phyloP scores from a whole-genome alignment of 1,140 invertebrate species.

The Macrobrachium rosenbergii region DNA sequence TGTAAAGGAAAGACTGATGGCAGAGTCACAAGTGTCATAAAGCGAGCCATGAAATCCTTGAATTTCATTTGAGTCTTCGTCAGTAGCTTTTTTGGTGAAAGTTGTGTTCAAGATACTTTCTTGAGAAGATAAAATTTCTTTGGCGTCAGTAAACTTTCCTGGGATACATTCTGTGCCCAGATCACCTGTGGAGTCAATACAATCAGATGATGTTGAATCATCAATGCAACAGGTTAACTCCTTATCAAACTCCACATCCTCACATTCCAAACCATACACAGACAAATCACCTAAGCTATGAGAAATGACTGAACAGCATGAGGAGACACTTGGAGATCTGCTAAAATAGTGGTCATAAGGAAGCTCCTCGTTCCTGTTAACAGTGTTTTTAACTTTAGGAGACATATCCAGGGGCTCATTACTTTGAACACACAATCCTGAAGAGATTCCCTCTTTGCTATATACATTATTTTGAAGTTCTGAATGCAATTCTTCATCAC shows the following conservation, averaged over 20 bases:
- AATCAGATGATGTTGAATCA: background rate
- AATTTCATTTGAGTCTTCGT: background rate
- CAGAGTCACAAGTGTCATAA: constrained; percentile 38
- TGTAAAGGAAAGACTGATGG: constrained; percentile 31
- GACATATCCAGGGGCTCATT: background rate
- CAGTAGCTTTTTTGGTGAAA: background rate
- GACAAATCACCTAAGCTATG: constrained; percentile 26
- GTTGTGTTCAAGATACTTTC: background rate
- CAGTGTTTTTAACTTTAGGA: background rate
- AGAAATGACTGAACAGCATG: constrained; percentile 8
- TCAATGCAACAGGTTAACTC: background rate
- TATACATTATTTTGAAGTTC: background rate
- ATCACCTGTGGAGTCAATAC: background rate
- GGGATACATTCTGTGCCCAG: background rate
- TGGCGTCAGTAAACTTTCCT: no score
- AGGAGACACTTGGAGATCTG: background rate
- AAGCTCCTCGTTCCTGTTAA: no score
- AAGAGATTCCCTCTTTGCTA: background rate
- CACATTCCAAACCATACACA: background rate
- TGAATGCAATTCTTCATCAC: background rate
- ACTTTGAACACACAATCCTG: background rate
- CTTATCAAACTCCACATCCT: background rate
- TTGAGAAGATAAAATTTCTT: background rate
- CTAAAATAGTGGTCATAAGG: background rate
- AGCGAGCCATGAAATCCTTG: constrained; percentile 8